Evolutionary conservation across 2,113 vertebrate species (phyloP).

Genomic region (Montifringilla adamsi): DNA sequence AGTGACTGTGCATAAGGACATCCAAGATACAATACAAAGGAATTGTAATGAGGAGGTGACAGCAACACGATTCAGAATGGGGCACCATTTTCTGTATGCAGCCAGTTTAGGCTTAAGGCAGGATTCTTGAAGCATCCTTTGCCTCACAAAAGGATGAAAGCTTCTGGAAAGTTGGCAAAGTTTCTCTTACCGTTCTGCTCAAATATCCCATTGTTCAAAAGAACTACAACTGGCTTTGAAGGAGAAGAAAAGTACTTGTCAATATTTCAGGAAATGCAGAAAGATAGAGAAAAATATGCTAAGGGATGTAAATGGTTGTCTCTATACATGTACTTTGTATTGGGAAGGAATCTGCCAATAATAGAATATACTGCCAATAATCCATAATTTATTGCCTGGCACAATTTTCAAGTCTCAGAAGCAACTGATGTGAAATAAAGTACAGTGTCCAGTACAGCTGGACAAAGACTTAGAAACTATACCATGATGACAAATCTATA

Average conservation of each 20-base stretch:
- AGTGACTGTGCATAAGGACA: not conserved
- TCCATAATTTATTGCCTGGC: not conserved
- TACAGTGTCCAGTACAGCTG: not conserved
- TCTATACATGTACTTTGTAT: not conserved
- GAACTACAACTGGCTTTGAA: not conserved
- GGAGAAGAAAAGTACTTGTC: not conserved
- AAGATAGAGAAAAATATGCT: not conserved
- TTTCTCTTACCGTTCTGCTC: not conserved
- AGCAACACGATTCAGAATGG: rapidly evolving
- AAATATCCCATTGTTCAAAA: not conserved
- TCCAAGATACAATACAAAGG: not conserved
- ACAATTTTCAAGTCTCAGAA: not conserved
- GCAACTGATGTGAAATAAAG: not conserved
- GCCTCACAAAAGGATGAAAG: not conserved
- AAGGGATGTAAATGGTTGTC: not conserved
- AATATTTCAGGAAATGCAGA: not conserved
- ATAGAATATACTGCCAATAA: not conserved
- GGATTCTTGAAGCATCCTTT: not conserved
- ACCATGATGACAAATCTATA: not conserved
- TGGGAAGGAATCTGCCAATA: not conserved
- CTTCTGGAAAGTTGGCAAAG: not conserved
- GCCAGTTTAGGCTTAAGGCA: not conserved
- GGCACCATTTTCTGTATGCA: not conserved
- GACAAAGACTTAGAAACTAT: not conserved
- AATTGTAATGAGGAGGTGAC: not conserved